Base-by-base conservation (phyloP, 2,888 invertebrate genomes). In the Conchocele bisecta region DNA sequence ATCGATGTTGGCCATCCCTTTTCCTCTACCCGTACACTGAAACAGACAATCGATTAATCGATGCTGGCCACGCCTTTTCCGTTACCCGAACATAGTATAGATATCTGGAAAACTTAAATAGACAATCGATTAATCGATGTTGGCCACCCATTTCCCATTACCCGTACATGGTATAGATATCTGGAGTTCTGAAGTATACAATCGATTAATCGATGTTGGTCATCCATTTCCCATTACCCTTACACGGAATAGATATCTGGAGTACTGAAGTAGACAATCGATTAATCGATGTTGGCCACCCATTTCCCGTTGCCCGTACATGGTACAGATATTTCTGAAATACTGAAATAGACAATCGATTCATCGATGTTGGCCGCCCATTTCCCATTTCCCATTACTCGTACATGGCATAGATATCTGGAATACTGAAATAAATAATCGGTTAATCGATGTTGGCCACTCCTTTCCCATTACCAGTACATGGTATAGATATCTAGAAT, bases 131-230 rank as follows among this genome's bases (percentile, higher is more conserved):
- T 11, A 22, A 42, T 9, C 24, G 42, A 11, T 22, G 9, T 22
- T 82, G n/a, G 89, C 88, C 28, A 88, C 81, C 31, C 88, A 89
- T 9, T 84, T 78, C 29, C 84, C 83, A 33, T 82, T 82, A 41
- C 88, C 89, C 72, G 88, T 90, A 75, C 89, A 90, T 4, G 90
- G 89, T 64, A 90, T 89, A 11, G 89, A 86, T 80, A 90, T 85
- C 85, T 89, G 88, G 80, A 90, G 89, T 69, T 84, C 90, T 89
- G 79, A 20, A 68, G 53, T 51, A 37, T 20, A 3, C 15, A 42
- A 20, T 24, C n/a, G 9, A 5, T 22, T 11, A 22, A 42, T 9
- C 24, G 42, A 11, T 22, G 9, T 22, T 78, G 15, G 88, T 86
- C 33, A 86, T 79, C 26, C 85, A 87, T 11, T 79, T 73, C 42